Evolutionary conservation across 2,888 invertebrate genomes (phyloP), one percentile per base, ranked within the genome.

Genomic region (Barypeithes pellucidus): DNA sequence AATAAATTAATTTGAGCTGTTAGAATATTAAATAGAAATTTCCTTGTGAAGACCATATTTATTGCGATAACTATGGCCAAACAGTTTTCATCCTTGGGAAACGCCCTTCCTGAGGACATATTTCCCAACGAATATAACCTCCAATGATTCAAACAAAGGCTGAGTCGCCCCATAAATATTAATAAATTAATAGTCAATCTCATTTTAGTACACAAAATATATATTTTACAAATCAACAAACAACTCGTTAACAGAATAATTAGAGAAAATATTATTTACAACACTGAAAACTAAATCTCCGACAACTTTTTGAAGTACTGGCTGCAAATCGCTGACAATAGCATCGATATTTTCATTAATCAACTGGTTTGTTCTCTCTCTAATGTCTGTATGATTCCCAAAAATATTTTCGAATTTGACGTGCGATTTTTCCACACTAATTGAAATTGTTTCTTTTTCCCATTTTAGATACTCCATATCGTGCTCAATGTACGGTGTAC

Each of bases 321-420:
- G 90, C 77, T 91, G 90, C 5, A 94, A 86, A 77, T 93, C 93
- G 8, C 89, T 89, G 0, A 90, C 87, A 3, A 94, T 85, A 12
- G 87, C 87, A 77, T 89, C 87, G 91, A 93, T 93, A 82, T 93
- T 93, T 33, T 92, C 91, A 80, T 93, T 94, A 12, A 94, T 85
- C 80, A 93, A 91, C 33, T 88, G 85, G 81, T 94, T 94, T 89
- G 93, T 91, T 3, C 90, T 88, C 3, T 89, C 87, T n/a, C 91
- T 91, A 85, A 84, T 9, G 41, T 87, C 86, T 68, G 92, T 90
- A 65, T 82, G 81, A 1, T 91, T 91, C 47, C 91, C 90, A 79
- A 93, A 93, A 0, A 93, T 86, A 83, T 92, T 90, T 11, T 90
- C 90, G 59, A 94, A 85, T 68, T 90, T 86, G 75, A 93, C 86